A percentile compares a stretch with the other conserved stretches of the same genome.
These are phyloP conservation scores for Gnatocerus cornutus DNA, from an alignment of 2,888 invertebrate genomes.

Conservation along the genomic window DNA sequence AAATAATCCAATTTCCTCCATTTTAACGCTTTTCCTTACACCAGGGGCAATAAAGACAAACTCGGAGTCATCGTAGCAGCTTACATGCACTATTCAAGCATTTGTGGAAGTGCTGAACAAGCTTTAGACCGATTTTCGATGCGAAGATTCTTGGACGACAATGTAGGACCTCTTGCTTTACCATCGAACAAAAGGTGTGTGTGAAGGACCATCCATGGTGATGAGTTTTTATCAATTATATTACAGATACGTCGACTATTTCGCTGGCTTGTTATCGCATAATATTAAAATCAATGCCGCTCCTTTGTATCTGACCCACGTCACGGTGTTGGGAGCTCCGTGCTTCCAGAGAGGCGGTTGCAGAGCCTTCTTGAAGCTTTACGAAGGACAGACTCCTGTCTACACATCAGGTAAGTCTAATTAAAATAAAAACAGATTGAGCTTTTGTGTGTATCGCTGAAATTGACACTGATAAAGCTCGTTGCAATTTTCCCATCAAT, in stretches of 20 bases:
- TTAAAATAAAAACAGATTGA: slow-evolving; percentile 21
- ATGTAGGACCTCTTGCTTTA: slow-evolving; percentile 80
- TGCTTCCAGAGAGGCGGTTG: slow-evolving; percentile 79
- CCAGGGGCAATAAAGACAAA: slow-evolving; percentile 88
- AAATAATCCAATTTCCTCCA: neutral
- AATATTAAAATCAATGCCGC: slow-evolving; percentile 91
- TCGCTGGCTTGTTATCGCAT: slow-evolving; percentile 91
- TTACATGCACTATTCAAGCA: slow-evolving; percentile 95
- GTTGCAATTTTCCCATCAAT: neutral
- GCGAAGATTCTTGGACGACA: slow-evolving; percentile 91
- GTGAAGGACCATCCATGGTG: neutral
- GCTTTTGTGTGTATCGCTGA: slow-evolving; percentile 20
- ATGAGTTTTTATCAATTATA: slow-evolving; percentile 41
- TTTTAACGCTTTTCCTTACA: neutral
- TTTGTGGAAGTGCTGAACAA: slow-evolving; percentile 88
- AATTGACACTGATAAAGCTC: slow-evolving; percentile 21
- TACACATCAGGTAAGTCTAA: slow-evolving; percentile 83
- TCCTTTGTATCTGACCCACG: slow-evolving; percentile 89
- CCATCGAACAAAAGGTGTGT: slow-evolving; percentile 84
- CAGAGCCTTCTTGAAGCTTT: slow-evolving; percentile 87
- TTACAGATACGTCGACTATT: slow-evolving; percentile 92
- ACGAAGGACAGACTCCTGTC: slow-evolving; percentile 92
- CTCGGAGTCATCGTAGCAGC: slow-evolving; percentile 92
- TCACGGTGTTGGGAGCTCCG: slow-evolving; percentile 90
- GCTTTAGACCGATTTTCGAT: slow-evolving; percentile 95